These are phyloP conservation scores for Eulemur albifrons DNA, from an alignment of 2,797 vertebrate genomes.

Conservation along the genomic window DNA sequence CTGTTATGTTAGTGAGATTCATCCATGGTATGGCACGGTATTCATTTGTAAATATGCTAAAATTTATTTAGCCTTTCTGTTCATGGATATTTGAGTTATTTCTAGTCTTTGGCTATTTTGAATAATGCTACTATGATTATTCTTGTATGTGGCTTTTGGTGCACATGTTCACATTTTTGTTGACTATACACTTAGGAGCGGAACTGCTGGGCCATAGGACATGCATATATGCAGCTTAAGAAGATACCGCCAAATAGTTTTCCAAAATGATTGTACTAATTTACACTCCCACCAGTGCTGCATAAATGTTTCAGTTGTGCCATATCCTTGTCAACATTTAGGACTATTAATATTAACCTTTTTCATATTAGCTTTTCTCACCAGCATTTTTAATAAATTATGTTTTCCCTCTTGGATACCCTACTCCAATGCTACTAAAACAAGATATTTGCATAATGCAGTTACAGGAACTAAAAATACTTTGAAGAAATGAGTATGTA, in stretches of 20 bases:
- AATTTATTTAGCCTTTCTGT: neutral
- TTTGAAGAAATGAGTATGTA: neutral
- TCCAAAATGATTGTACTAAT: neutral
- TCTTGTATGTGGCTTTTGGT: neutral
- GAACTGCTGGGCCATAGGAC: neutral
- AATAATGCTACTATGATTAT: neutral
- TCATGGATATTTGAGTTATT: neutral
- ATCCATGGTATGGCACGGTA: neutral
- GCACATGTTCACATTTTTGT: neutral
- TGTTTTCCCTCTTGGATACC: neutral
- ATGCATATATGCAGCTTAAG: neutral
- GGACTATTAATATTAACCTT: neutral
- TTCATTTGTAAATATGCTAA: neutral
- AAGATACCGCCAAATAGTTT: neutral
- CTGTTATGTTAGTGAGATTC: neutral
- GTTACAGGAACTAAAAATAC: neutral
- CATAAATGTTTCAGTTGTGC: neutral
- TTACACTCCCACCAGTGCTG: neutral
- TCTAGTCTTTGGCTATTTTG: neutral
- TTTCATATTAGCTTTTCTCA: neutral
- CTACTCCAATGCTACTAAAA: neutral
- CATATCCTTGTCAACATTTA: neutral
- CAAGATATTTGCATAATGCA: neutral
- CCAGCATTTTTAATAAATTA: neutral
- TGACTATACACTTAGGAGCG: neutral